phyloP scores from a whole-genome alignment of 35 echinoderm and acorn worm species.

The Lytechinus variegatus region DNA sequence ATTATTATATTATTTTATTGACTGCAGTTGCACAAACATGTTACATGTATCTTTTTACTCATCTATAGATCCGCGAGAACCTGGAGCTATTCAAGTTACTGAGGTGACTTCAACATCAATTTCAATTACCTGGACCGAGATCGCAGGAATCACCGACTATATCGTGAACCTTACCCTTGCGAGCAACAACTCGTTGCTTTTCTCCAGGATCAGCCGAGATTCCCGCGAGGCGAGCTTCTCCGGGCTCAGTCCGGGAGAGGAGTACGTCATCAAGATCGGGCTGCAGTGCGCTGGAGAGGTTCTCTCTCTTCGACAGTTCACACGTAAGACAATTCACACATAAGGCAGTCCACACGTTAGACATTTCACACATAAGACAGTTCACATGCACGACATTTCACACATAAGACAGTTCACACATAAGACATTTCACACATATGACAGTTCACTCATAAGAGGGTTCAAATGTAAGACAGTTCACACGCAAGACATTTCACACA shows the following conservation, averaged over 20 bases:
- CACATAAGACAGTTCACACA: no score
- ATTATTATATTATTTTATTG: no score
- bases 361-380: no score
- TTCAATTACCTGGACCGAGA: background rate
- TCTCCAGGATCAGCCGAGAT: background rate
- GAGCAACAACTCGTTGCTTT: background rate
- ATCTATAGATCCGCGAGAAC: background rate
- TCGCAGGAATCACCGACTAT: conserved; percentile 34
- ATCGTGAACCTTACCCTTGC: conserved; percentile 16
- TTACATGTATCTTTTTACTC: background rate
- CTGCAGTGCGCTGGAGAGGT: conserved; percentile 34
- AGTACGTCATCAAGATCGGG: conserved; percentile 20
- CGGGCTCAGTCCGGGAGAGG: background rate
- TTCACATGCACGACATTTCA: no score
- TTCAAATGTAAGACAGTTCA: no score
- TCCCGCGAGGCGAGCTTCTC: conserved; percentile 33
- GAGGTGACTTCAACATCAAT: conserved; percentile 8
- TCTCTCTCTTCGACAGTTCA: conserved; percentile 25
- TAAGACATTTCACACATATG: no score
- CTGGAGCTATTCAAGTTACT: background rate
- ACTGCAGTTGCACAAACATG: background rate
- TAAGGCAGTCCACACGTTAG: no score
- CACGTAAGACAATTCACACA: background rate
- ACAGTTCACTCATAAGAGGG: no score
- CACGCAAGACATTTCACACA: no score